Evolutionary conservation across 2,888 invertebrate species (phyloP).

Genomic region (Noctua comes): DNA sequence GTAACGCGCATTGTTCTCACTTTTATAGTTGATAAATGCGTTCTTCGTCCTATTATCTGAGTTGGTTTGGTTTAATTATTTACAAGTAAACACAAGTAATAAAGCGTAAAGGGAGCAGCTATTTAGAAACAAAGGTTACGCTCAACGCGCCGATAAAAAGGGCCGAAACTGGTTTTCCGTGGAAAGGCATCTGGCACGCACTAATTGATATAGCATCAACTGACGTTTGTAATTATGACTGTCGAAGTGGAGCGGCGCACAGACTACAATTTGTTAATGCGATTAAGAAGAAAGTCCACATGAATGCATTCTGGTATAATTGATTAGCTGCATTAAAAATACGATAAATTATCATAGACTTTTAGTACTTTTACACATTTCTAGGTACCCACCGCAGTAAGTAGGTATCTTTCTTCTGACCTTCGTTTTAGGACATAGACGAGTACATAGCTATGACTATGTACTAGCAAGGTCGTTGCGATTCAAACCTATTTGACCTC

Average conservation of each 20-base stretch:
- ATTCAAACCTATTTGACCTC: slow-evolving; percentile 72
- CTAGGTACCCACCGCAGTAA: slow-evolving; percentile 17
- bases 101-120: slow-evolving; percentile 65
- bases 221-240: slow-evolving; percentile 79
- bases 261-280: slow-evolving; percentile 60
- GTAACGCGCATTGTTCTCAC: slow-evolving; percentile 69
- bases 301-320: slow-evolving; percentile 43
- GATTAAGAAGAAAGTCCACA: slow-evolving; percentile 53
- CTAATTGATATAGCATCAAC: slow-evolving; percentile 87
- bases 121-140: slow-evolving; percentile 81
- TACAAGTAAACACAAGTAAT: slow-evolving; percentile 61
- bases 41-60: slow-evolving; percentile 46
- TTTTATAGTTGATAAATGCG: slow-evolving; percentile 62
- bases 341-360: background rate
- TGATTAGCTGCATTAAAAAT: slow-evolving; percentile 33
- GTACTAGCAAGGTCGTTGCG: slow-evolving; percentile 69
- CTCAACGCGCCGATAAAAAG: slow-evolving; percentile 78
- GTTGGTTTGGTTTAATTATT: slow-evolving; percentile 61
- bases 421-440: slow-evolving; percentile 46
- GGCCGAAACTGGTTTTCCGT: slow-evolving; percentile 85
- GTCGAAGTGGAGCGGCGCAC: slow-evolving; percentile 64
- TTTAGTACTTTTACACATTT: slow-evolving; percentile 3
- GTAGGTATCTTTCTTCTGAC: slow-evolving; percentile 48
- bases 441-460: slow-evolving; percentile 26
- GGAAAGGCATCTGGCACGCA: slow-evolving; percentile 87